These are phyloP conservation scores for Frankliniella intonsa DNA, from an alignment of 2,888 invertebrate species.

Conservation along the genomic window DNA sequence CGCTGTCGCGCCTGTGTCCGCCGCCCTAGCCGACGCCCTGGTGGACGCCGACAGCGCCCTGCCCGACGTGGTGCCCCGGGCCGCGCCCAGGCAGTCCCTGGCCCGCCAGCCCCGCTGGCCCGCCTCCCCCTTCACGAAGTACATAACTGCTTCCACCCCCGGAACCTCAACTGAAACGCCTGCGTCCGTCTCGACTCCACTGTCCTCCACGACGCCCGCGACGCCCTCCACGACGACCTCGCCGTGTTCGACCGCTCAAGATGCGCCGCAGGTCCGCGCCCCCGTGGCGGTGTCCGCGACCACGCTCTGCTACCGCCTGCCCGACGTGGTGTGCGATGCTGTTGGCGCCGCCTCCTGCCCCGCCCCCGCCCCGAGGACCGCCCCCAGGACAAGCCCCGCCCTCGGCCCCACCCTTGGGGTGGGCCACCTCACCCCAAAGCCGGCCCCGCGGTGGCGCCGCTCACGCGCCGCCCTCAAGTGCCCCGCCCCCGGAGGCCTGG, in stretches of 20 bases:
- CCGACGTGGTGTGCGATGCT: background rate
- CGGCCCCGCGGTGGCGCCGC: background rate
- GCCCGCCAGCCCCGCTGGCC: background rate
- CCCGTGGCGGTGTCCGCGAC: background rate
- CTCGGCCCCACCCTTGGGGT: background rate
- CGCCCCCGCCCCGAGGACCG: background rate
- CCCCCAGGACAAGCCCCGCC: background rate
- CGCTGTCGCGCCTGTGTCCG: background rate
- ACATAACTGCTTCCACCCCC: background rate
- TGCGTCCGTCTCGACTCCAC: too few relatives aligned
- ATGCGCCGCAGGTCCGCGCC: background rate
- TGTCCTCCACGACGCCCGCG: background rate
- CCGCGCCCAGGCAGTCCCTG: background rate
- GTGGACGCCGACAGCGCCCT: background rate
- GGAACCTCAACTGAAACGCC: too few relatives aligned
- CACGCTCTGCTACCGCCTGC: background rate
- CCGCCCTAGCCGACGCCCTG: background rate
- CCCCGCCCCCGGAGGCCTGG: background rate
- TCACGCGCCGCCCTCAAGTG: background rate
- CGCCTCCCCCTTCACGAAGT: background rate
- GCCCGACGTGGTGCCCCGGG: conserved; percentile 2
- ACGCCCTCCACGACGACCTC: background rate
- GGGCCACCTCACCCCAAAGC: background rate
- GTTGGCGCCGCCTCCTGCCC: background rate
- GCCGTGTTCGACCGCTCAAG: background rate